Conservation (phyloP, 2,888 invertebrate species). For the Hoplodrina blanda region DNA sequence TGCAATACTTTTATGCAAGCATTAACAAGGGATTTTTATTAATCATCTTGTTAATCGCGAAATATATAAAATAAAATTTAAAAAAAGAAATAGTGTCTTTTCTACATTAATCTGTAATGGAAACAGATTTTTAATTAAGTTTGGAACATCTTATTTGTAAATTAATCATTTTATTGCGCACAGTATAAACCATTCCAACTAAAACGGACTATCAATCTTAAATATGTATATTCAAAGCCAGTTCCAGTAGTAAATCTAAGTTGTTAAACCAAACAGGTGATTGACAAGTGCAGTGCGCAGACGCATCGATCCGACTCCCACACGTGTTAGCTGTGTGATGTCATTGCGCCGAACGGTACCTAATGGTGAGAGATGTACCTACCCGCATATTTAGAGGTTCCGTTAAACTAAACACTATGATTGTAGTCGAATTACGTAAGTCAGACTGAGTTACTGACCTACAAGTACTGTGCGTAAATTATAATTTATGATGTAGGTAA, state of each 20-base stretch:
- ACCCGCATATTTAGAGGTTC: slow-evolving; percentile 53
- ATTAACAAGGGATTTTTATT: too few species aligned
- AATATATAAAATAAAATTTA: too few species aligned
- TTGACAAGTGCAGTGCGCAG: slow-evolving; percentile 66
- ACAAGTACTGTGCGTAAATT: slow-evolving; percentile 20
- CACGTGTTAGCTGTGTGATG: slow-evolving; percentile 59
- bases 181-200: too few species aligned
- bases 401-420: slow-evolving; percentile 51
- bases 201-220: too few species aligned
- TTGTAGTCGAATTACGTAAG: slow-evolving; percentile 40
- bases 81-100: too few species aligned
- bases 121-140: too few species aligned
- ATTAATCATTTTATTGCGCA: neutral
- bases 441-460: slow-evolving; percentile 50
- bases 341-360: slow-evolving; percentile 72
- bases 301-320: slow-evolving; percentile 58
- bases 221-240: slow-evolving; percentile 4
- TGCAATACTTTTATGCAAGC: neutral
- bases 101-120: too few species aligned
- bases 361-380: slow-evolving; percentile 44
- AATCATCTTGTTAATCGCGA: too few species aligned
- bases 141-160: too few species aligned
- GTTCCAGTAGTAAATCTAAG: slow-evolving; percentile 43
- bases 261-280: slow-evolving; percentile 60
- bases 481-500: slow-evolving; percentile 1